Evolutionary conservation across 2,113 vertebrate species (phyloP).

Genomic region (Electrona antarctica): DNA sequence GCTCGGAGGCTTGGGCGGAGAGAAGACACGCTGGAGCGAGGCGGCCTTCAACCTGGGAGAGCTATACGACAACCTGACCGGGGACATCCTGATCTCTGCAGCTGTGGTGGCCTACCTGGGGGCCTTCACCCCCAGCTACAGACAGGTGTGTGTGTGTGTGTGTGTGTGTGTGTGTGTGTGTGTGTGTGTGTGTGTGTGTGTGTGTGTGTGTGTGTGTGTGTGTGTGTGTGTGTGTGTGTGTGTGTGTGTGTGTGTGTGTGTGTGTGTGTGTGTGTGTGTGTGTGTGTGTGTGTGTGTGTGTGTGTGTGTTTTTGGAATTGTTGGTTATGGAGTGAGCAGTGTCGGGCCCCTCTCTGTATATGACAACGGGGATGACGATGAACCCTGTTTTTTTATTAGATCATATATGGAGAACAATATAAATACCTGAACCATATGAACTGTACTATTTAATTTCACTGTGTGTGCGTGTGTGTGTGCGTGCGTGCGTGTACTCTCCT

Average conservation of each 20-base stretch:
- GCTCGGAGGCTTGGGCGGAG: slow-evolving; percentile 89
- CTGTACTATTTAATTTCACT: too few species aligned
- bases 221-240: background rate
- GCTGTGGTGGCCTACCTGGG: slow-evolving; percentile 87
- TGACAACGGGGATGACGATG: too few species aligned
- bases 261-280: background rate
- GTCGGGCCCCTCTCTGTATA: too few species aligned
- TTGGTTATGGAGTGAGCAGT: too few species aligned
- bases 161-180: background rate
- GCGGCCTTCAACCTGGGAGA: slow-evolving; percentile 81
- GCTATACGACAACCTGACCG: slow-evolving; percentile 84
- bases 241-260: background rate
- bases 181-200: background rate
- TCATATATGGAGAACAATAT: too few species aligned
- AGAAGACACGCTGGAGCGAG: slow-evolving; percentile 86
- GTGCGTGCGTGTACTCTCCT: background rate
- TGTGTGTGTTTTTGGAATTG: background rate
- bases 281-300: slow-evolving; percentile 2
- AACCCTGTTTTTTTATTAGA: too few species aligned
- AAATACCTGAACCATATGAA: too few species aligned
- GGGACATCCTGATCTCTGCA: slow-evolving; percentile 87
- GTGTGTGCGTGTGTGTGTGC: slow-evolving; percentile 2
- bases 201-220: background rate
- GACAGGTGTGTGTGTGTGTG: slow-evolving; percentile 74
- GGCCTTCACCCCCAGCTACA: slow-evolving; percentile 87